Base-by-base conservation (phyloP, 2,888 invertebrate species). In the Biston betularia region DNA sequence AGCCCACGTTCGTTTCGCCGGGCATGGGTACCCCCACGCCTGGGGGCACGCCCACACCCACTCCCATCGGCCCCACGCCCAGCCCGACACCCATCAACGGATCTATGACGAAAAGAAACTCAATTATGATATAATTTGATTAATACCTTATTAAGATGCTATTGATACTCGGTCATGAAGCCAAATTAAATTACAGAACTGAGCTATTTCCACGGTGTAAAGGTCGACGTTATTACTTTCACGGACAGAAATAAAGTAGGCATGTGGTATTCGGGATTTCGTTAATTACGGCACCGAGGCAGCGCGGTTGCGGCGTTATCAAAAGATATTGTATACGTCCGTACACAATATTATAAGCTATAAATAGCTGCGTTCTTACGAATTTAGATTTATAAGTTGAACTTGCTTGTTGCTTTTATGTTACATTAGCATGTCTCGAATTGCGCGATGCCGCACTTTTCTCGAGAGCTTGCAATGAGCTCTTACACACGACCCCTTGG, bases 1-100 rank as follows among this genome's bases (percentile, higher is more conserved):
- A 96, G 69, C 98, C 98, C 67, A 99, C 98, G 88, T 98, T 98
- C 65, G 98, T 98, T 90, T 98, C 98, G 70, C 92, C 93, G 0
- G 93, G 90, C 64, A 92, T 74, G 1, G 89, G 85, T 46, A 92
- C 87, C 6, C 90, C 92, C 63, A 90, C 88, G 90, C 96, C 80
- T 93, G 96, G 79, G 89, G 89, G 77, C 61, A 89, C 86, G 12
- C 86, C 88, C 44, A 89, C 88, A 8, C 88, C 84, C 66, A 90
- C 89, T 15, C 88, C 88, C 89, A 91, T 89, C 14, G 90, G 89
- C 14, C 92, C 93, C 64, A 92, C 91, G 68, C 95, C 94, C 72
- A 92, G 77, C 0, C 92, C 91, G 50, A 93, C 89, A 63, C 93
- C 88, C 89, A 95, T 94, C 69, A 95, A 86, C 59, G 96, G 95